Base-by-base conservation (phyloP, 2,797 vertebrate genomes). In the Chaetodon trifasciatus region DNA sequence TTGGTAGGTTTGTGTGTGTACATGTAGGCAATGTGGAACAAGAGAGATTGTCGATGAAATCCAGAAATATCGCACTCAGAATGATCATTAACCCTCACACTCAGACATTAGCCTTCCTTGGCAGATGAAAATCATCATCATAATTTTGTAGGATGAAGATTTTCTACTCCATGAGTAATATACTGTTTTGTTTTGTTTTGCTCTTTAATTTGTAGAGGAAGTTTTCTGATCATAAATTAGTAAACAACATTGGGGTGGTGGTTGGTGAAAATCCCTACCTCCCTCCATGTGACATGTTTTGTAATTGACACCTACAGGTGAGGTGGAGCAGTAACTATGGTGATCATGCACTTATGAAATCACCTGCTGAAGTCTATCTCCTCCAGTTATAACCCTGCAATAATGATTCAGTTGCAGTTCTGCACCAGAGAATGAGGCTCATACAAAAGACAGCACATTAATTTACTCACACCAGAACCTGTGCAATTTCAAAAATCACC, bases 321-420 rank as follows among this genome's bases (percentile, higher is more conserved):
- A 74, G 69, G 6, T 61, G 32, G 6, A 55, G 23, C 35, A 9
- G 72, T 72, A 73, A 71, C 39, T 74, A 66, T 75, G 55, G 58
- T 76, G 57, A 91, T 86, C 77, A 81, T 74, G 58, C 68, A 79
- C 53, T 75, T 78, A 55, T 73, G 53, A 87, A 85, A 80, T 74
- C 17, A 72, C 50, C 76, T 62, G 35, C 32, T 79, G 69, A 75
- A 82, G 40, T 72, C 58, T 50, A 44, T 72, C 58, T 47, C 32
- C 64, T 58, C 42, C 46, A 32, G 61, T 77, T 56, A 56, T 17
- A 60, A 39, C 16, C 24, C 70, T 70, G 37, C 42, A 37, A 56
- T 73, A 76, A 81, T 69, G 58, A 76, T 44, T 49, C 42, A 40
- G 52, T 9, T 65, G 71, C 52, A n/a, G 44, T 46, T 79, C 39